Evolutionary conservation across 2,113 vertebrate genomes (phyloP).

Genomic region (Halcyon senegalensis): DNA sequence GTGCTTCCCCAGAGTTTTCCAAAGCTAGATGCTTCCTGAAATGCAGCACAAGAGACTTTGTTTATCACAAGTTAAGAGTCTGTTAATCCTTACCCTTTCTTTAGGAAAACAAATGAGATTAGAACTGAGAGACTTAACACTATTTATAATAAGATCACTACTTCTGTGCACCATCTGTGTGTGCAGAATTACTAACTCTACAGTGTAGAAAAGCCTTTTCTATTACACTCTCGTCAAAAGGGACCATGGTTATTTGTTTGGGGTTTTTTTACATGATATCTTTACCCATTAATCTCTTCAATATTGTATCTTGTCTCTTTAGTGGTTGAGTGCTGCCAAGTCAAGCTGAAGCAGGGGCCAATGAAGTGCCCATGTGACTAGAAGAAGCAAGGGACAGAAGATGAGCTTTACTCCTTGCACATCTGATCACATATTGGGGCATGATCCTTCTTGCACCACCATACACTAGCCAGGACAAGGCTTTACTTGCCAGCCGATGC

Average conservation of each 20-base stretch:
- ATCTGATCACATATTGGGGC: not conserved
- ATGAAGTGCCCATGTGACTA: accelerated
- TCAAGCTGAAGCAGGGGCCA: not conserved
- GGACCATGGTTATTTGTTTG: not conserved
- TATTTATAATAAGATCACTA: not conserved
- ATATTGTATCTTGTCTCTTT: not conserved
- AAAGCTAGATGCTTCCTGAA: conserved; percentile 2
- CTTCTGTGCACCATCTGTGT: not conserved
- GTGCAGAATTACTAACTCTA: not conserved
- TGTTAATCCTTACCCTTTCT: not conserved
- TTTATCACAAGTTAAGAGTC: not conserved
- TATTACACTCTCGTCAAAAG: not conserved
- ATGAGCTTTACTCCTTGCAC: not conserved
- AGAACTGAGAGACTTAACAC: not conserved
- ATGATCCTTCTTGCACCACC: not conserved
- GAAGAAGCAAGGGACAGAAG: not conserved
- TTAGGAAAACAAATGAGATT: conserved; percentile 21
- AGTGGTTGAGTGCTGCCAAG: not conserved
- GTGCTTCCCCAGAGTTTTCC: conserved; percentile 6
- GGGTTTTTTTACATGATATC: not conserved
- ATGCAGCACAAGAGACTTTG: accelerated
- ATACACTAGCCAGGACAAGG: not conserved
- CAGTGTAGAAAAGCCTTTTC: not conserved
- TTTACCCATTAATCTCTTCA: not conserved
- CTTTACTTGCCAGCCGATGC: not conserved